Conservation (phyloP, 2,113 vertebrate genomes). For the Athene noctua region DNA sequence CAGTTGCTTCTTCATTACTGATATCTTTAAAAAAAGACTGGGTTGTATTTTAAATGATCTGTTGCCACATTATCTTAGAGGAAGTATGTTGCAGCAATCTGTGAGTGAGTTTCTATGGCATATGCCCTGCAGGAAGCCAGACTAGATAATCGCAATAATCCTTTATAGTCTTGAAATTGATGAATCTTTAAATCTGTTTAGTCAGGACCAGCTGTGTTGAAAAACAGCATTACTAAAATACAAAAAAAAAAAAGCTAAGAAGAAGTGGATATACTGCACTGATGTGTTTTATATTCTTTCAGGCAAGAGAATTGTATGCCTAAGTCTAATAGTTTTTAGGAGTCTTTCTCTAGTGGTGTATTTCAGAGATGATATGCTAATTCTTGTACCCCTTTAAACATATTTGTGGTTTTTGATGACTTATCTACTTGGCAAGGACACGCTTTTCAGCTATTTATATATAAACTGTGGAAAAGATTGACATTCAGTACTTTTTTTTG, state of each 20-base stretch:
- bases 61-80: neutral
- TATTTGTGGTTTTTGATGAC: neutral
- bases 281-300: neutral
- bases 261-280: neutral
- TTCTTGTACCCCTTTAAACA: neutral
- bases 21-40: neutral
- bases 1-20: neutral
- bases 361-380: neutral
- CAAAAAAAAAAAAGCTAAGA: neutral
- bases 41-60: neutral
- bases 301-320: neutral
- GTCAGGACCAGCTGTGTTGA: constrained; percentile 59
- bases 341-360: neutral
- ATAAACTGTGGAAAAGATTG: constrained; percentile 2
- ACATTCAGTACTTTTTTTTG: neutral
- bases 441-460: neutral
- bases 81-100: constrained; percentile 2
- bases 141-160: constrained; percentile 57
- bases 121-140: constrained; percentile 47
- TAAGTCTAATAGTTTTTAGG: neutral
- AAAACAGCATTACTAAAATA: constrained; percentile 13
- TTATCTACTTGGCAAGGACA: neutral
- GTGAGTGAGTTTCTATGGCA: constrained; percentile 1
- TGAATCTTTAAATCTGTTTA: constrained; percentile 62
- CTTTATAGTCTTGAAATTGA: constrained; percentile 52